Evolutionary conservation across 2,113 vertebrate genomes (phyloP), one percentile per base, ranked within the genome.

Genomic region (Neopipo cinnamomea): DNA sequence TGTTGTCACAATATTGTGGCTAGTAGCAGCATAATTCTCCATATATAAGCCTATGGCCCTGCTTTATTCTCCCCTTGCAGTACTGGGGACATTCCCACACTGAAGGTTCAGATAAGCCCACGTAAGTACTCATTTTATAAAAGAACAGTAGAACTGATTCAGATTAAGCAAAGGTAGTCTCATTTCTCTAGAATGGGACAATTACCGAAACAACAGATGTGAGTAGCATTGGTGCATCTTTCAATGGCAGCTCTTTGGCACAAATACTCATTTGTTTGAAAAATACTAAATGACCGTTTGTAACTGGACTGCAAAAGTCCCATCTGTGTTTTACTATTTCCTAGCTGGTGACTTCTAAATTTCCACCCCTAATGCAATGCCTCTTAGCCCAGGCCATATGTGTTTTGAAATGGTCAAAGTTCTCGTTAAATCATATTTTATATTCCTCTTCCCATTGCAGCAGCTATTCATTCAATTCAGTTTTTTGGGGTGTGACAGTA

Each of bases 261-360:
- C 78, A 93, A 95, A 80, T 35, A 46, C 6, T 0, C n/a, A 70
- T 90, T 96, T 88, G 68, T 85, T 67, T 95, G 41, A 93, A 90
- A 83, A 96, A 93, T 78, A 93, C 61, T 88, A 90, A 90, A 95
- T 95, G 92, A 78, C 53, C 41, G 37, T 55, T 93, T 89, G 74
- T 65, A 95, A 85, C 24, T 15, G 7, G 37, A 30, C 22, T 44
- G 62, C 77, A 55, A 88, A 74, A 27, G 10, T 24, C 50, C 12
- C 21, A 28, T 67, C 58, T 83, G 25, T 62, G 27, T 67, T 93
- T 53, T 37, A 53, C 20, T 41, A 21, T 85, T 90, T 90, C 71
- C 35, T 70, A 65, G n/a, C 58, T 91, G 56, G 30, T 75, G 63
- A 92, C 67, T 52, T 75, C 68, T 68, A 84, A 72, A 85, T 91